Evolutionary conservation across 1,140 invertebrate genomes (phyloP), one percentile per base, ranked within the genome.

Genomic region (Ceratitis capitata): DNA sequence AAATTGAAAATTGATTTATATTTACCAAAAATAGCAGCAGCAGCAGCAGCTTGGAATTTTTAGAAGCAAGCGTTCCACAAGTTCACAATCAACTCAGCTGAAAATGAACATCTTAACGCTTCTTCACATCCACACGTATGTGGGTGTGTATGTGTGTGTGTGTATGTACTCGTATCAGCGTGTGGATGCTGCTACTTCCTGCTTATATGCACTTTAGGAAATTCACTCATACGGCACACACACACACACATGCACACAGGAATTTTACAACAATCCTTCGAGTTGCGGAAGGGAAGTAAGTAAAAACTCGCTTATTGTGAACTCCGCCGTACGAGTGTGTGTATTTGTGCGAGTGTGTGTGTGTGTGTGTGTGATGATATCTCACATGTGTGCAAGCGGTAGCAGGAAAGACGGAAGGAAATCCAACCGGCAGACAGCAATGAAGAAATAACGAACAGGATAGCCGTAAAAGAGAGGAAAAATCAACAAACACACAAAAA

Each of bases 381-480:
- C n/a, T n/a, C n/a, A n/a, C n/a, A n/a, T n/a, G n/a, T n/a, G n/a
- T n/a, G n/a, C n/a, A n/a, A n/a, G n/a, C n/a, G n/a, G n/a, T n/a
- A n/a, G 23, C 69, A 78, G 69, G 69, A 78, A 78, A 45, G 69
- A 14, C 69, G 69, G 69, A 78, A 78, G 69, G 69, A 78, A 78
- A 78, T 35, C 39, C 39, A 78, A 78, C 69, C 69, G 69, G 69
- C 69, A 78, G 69, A 78, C 69, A 45, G 69, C 69, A 47, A 78
- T 78, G 69, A 78, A 78, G 69, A 78, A 78, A 78, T 78, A 78
- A 78, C 69, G 69, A 78, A 78, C 69, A 78, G 69, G 69, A 78
- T 78, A 78, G 69, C 69, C 69, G 69, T 78, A 78, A 78, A 78
- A 78, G 39, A 78, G 69, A 45, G 39, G 35, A 42, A 78, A 78